A percentile compares a stretch with the other conserved stretches of the same genome.
These are phyloP conservation scores for Odontocolon sp. DNA, from an alignment of 2,888 invertebrate species.

Conservation along the genomic window DNA sequence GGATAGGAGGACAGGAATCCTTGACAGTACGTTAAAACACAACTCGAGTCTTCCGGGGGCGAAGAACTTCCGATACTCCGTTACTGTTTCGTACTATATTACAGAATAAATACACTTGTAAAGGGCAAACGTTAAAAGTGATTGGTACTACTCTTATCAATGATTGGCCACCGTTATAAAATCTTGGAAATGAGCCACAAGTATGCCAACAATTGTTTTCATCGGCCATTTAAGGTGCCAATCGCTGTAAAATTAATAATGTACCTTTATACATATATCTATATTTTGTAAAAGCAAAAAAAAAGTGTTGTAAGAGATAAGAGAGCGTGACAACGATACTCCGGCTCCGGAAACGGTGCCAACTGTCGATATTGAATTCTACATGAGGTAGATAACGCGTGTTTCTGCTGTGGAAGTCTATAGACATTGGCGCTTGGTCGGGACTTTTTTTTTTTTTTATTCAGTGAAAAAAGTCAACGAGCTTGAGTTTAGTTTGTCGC, in stretches of 20 bases:
- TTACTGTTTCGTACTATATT: neutral
- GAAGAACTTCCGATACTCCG: constrained; percentile 10
- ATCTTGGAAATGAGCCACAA: neutral
- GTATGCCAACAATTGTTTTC: too few species aligned
- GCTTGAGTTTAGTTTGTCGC: constrained; percentile 23
- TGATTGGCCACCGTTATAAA: neutral
- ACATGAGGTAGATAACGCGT: neutral
- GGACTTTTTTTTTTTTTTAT: neutral
- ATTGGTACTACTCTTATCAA: too few species aligned
- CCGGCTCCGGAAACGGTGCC: neutral
- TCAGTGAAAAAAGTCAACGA: constrained; percentile 10
- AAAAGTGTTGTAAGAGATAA: constrained; percentile 14
- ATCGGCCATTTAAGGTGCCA: too few species aligned
- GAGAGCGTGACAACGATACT: neutral
- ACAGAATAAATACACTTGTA: neutral
- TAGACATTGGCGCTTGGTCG: neutral
- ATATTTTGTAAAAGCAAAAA: neutral
- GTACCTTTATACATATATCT: too few species aligned
- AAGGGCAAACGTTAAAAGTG: neutral
- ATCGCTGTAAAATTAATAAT: too few species aligned
- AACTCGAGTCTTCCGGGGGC: constrained; percentile 6
- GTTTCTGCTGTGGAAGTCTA: neutral
- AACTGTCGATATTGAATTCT: constrained; percentile 34
- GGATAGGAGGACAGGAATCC: neutral
- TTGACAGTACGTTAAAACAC: constrained; percentile 5